These are phyloP conservation scores for Sturnus vulgaris DNA, from an alignment of 2,113 vertebrate species.

Conservation along the genomic window DNA sequence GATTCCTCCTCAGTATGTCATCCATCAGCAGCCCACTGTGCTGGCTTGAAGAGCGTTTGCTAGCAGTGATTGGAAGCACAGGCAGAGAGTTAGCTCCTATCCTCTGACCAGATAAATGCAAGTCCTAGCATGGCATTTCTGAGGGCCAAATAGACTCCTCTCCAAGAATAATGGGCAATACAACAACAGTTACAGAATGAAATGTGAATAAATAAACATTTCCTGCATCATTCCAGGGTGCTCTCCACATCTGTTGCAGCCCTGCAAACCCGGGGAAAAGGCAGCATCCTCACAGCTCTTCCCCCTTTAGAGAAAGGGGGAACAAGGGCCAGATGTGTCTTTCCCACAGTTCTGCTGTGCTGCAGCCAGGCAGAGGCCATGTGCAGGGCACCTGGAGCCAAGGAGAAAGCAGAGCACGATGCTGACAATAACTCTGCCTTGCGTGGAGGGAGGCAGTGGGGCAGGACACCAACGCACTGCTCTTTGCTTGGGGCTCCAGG, in stretches of 20 bases:
- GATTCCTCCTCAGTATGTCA: neutral
- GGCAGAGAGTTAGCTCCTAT: neutral
- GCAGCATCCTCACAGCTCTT: neutral
- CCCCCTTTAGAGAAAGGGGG: neutral
- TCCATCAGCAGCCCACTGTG: neutral
- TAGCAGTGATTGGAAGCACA: neutral
- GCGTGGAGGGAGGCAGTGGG: neutral
- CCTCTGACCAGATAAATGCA: neutral
- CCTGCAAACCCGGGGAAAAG: neutral
- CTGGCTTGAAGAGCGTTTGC: neutral
- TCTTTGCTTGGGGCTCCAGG: neutral
- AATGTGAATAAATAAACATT: neutral
- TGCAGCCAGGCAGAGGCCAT: neutral
- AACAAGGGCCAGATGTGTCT: neutral
- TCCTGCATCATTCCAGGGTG: neutral
- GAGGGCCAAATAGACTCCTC: neutral
- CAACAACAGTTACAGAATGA: neutral
- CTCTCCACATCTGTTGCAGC: neutral
- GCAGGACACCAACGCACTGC: rapidly evolving
- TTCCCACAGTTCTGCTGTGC: neutral
- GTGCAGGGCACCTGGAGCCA: neutral
- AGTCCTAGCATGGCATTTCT: neutral
- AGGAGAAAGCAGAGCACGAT: neutral
- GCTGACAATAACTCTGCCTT: neutral
- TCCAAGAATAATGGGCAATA: neutral